Conservation (phyloP, 1,140 invertebrate genomes). For the Heliconius himera region DNA sequence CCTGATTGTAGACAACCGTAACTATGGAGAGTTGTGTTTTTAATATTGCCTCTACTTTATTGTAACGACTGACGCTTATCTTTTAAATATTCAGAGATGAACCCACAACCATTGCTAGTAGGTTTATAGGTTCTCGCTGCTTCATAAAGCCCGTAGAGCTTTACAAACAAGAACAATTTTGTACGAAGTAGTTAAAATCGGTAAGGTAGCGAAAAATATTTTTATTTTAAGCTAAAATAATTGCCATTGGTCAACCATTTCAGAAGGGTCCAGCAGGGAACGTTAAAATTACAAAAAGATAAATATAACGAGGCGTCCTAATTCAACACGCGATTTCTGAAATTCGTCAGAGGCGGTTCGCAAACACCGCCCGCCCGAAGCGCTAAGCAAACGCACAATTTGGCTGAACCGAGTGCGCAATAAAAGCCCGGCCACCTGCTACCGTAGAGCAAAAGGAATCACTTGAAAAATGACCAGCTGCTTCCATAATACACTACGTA, state of each 20-base stretch:
- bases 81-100: too few relatives aligned
- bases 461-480: slow-evolving; percentile 82
- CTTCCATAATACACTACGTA: slow-evolving; percentile 78
- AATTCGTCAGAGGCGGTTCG: slow-evolving; percentile 65
- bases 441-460: slow-evolving; percentile 77
- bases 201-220: not conserved
- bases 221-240: slow-evolving; percentile 28
- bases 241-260: slow-evolving; percentile 35
- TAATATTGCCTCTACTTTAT: not conserved
- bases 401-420: slow-evolving; percentile 51
- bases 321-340: slow-evolving; percentile 64
- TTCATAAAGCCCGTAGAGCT: not conserved
- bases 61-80: not conserved
- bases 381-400: slow-evolving; percentile 66
- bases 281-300: slow-evolving; percentile 46
- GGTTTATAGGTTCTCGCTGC: not conserved
- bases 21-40: not conserved
- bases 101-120: not conserved
- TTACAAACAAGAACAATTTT: not conserved
- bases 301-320: slow-evolving; percentile 56
- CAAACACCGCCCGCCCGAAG: slow-evolving; percentile 54
- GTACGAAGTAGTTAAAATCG: not conserved
- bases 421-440: slow-evolving; percentile 72
- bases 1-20: slow-evolving; percentile 37
- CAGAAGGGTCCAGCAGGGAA: slow-evolving; percentile 20